Percentiles rank a stretch among this genome's conserved stretches.
Evolutionary conservation across 2,888 invertebrate species (phyloP).

Genomic region (Hirtodrosophila histrioides): DNA sequence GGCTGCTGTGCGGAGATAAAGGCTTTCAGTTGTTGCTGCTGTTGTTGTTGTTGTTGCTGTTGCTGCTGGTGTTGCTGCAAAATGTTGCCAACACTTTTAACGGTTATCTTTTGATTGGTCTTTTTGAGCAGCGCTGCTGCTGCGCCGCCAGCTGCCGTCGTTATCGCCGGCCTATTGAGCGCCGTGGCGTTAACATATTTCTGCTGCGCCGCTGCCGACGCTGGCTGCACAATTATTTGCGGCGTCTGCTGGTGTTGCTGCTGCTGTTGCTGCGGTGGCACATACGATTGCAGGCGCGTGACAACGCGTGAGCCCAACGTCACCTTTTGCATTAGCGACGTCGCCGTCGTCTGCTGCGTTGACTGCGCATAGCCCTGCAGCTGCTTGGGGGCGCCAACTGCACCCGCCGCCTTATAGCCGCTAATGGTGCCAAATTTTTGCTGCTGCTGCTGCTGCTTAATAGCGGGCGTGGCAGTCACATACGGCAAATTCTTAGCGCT

Average conservation of each 20-base stretch:
- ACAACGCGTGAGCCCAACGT: constrained; percentile 77
- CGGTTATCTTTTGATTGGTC: constrained; percentile 65
- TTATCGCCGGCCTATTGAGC: constrained; percentile 40
- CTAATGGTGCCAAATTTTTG: constrained; percentile 43
- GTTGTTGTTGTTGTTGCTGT: constrained; percentile 63
- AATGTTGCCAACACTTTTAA: constrained; percentile 70
- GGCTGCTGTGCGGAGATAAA: constrained; percentile 69
- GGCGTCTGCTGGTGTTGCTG: constrained; percentile 55
- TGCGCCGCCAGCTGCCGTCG: constrained; percentile 33
- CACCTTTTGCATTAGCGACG: constrained; percentile 58
- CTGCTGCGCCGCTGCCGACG: constrained; percentile 60
- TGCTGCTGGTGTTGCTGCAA: constrained; percentile 75
- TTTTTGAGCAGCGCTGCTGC: constrained; percentile 56
- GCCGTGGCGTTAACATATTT: constrained; percentile 69
- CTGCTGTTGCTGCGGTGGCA: constrained; percentile 60
- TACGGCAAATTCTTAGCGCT: constrained; percentile 72
- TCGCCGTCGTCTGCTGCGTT: constrained; percentile 29
- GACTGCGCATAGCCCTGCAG: constrained; percentile 50
- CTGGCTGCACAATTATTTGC: constrained; percentile 70
- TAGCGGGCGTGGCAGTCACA: constrained; percentile 76
- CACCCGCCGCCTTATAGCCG: constrained; percentile 38
- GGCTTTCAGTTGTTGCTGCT: constrained; percentile 66
- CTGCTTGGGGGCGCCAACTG: constrained; percentile 29
- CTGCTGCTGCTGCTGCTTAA: constrained; percentile 54
- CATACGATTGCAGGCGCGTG: constrained; percentile 80